Percentiles rank a stretch among this genome's conserved stretches.
Evolutionary conservation across 2,113 vertebrate genomes (phyloP).

Genomic region (Diglossa brunneiventris): DNA sequence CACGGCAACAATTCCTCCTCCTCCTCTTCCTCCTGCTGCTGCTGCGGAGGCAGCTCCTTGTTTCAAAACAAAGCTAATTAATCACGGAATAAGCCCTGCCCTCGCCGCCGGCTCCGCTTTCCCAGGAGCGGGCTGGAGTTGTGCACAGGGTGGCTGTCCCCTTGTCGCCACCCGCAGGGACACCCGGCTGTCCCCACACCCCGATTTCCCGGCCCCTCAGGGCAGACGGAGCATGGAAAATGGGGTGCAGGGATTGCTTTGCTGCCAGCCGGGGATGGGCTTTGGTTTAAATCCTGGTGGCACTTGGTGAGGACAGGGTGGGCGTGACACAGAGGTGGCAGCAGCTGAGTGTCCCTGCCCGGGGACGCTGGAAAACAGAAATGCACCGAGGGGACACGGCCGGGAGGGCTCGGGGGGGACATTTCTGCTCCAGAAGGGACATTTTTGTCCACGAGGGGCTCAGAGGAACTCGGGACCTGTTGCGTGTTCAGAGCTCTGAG

Average conservation of each 20-base stretch:
- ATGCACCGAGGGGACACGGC: accelerated
- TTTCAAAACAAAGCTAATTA: conserved; percentile 65
- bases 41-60: conserved; percentile 35
- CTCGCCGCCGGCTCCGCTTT: background rate
- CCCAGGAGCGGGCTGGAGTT: accelerated
- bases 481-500: background rate
- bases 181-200: background rate
- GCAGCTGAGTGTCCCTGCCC: accelerated
- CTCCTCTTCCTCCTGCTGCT: conserved; percentile 16
- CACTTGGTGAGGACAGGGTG: accelerated
- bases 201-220: background rate
- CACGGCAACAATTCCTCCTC: conserved; percentile 66
- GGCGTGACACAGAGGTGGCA: accelerated
- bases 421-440: background rate
- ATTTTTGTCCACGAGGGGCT: background rate
- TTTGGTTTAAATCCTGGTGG: background rate
- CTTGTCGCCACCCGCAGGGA: accelerated
- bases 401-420: accelerated
- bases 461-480: background rate
- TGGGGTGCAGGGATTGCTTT: accelerated
- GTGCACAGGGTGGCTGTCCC: accelerated
- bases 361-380: accelerated
- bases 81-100: background rate
- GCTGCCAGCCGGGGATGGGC: background rate
- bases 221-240: background rate